Base-by-base conservation (phyloP, 2,888 invertebrate species). In the Epistrophe grossulariae region DNA sequence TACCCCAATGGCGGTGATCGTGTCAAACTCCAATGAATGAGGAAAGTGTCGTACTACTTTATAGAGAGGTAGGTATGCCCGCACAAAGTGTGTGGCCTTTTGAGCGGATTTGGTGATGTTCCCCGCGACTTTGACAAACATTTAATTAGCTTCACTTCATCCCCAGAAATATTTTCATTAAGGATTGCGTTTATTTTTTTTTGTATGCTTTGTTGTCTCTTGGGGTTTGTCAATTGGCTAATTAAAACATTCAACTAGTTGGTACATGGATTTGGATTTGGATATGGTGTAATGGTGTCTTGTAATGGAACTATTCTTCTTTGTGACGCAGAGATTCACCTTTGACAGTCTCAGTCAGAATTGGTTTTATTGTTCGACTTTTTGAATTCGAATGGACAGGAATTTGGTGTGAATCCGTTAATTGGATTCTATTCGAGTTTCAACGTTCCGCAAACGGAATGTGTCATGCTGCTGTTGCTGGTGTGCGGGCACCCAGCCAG, bases 11-110 rank as follows among this genome's bases (percentile, higher is more conserved):
- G 17, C 79, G 72, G 15, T 62, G 40, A 87, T 83, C 79, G 70
- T 83, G 87, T 87, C 87, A 87, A 87, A 87, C 83, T 87, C 72
- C 79, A 83, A 87, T 87, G 87, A 87, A 87, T 87, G 87, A 74
- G 83, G 83, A 82, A 87, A 87, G 72, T 76, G 48, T 50, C 64
- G 64, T 66, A 9, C 2, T 24, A 24, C 24, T 24, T 24, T 19
- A 4, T 52, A 7, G 9, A 3, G 2, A 17, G n/a, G 38, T 8
- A 17, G n/a, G 38, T 13, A 40, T 48, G 68, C 72, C 52, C 64
- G 79, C 79, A 72, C 84, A 80, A 78, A 81, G 82, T 83, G 87
- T 87, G 87, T 87, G 87, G 87, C 87, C 87, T 76, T 24, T 13
- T 17, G 31, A 43, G 35, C n/a, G 50, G 1, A 38, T 19, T n/a